Percentiles rank a stretch among this genome's conserved stretches.
Evolutionary conservation across 2,888 invertebrate genomes (phyloP).

Genomic region (Limnephilus rhombicus): DNA sequence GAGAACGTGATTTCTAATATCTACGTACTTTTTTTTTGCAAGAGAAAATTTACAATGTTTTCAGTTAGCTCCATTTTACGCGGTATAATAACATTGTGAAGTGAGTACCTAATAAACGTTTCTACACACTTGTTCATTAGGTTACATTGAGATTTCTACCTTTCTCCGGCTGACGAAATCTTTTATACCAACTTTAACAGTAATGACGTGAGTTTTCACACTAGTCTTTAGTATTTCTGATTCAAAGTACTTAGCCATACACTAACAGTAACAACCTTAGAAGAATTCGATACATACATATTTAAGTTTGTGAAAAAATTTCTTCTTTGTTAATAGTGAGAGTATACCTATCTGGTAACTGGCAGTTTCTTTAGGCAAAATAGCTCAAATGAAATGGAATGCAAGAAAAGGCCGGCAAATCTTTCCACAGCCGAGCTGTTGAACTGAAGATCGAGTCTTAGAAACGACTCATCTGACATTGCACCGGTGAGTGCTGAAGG

Average conservation of each 20-base stretch:
- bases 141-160: neutral
- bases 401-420: neutral
- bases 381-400: slow-evolving; percentile 18
- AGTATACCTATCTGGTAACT: neutral
- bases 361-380: neutral
- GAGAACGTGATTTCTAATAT: neutral
- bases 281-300: neutral
- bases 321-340: slow-evolving; percentile 15
- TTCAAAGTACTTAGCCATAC: neutral
- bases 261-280: neutral
- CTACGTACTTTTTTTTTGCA: neutral
- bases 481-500: no score
- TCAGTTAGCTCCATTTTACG: neutral
- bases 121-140: neutral
- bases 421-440: no score
- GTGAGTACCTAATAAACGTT: neutral
- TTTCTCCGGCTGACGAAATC: neutral
- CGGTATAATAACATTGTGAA: neutral
- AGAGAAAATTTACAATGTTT: neutral
- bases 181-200: neutral
- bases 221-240: neutral
- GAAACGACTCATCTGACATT: no score
- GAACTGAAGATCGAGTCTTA: no score
- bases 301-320: neutral
- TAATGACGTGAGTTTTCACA: neutral